Percentiles rank a stretch among this genome's conserved stretches.
These are phyloP conservation scores for Rutpela maculata DNA, from an alignment of 2,888 invertebrate genomes.

Conservation along the genomic window DNA sequence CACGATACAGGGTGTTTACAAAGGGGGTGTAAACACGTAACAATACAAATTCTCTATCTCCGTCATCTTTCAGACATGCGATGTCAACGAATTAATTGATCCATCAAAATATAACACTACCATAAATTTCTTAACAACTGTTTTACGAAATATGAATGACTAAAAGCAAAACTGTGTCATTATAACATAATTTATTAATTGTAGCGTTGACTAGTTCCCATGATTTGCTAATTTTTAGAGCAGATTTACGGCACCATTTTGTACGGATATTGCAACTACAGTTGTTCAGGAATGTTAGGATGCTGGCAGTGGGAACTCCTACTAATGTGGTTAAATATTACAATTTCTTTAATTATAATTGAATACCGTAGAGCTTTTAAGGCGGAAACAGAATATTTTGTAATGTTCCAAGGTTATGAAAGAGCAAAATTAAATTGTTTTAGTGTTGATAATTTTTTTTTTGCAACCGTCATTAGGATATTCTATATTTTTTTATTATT, in stretches of 20 bases:
- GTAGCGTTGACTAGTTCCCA: conserved; percentile 13
- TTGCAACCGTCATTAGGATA: too few species aligned
- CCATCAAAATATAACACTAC: too few species aligned
- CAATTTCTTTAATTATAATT: conserved; percentile 11
- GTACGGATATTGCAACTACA: conserved; percentile 26
- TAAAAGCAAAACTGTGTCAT: conserved; percentile 27
- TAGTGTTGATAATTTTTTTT: not conserved
- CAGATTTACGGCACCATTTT: conserved; percentile 1
- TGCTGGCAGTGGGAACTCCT: conserved; percentile 31
- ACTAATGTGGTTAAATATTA: conserved; percentile 1
- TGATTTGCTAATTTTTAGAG: conserved; percentile 33
- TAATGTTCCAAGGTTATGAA: not conserved
- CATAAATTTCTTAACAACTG: not conserved
- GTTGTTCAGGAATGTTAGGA: not conserved
- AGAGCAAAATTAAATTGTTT: not conserved
- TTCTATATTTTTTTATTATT: too few species aligned
- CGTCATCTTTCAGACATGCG: too few species aligned
- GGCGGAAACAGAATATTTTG: conserved; percentile 1
- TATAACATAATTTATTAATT: not conserved
- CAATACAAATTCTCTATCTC: too few species aligned
- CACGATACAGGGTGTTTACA: too few species aligned
- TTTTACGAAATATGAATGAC: not conserved
- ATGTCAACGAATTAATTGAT: too few species aligned
- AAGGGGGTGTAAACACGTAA: too few species aligned
- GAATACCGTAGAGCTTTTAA: not conserved